Evolutionary conservation across 2,888 invertebrate genomes (phyloP).

Genomic region (Lasioglossum figueresi): DNA sequence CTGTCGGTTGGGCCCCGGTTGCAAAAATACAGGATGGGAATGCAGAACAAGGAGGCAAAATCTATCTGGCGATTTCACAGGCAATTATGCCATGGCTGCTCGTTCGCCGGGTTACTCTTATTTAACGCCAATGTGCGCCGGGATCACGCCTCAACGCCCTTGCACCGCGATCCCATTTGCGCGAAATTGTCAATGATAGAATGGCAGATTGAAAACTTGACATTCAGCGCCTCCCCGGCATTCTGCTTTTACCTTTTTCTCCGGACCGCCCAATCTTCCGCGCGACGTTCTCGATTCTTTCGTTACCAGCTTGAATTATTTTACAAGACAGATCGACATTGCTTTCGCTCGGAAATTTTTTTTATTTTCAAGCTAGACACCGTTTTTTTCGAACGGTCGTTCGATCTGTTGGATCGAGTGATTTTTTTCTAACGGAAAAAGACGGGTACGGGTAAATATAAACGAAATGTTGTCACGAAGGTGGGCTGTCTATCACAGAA

Average conservation of each 20-base stretch:
- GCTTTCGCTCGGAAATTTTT: not conserved
- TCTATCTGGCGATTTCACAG: slow-evolving; percentile 82
- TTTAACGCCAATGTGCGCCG: slow-evolving; percentile 89
- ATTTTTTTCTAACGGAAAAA: not conserved
- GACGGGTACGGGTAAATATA: not conserved
- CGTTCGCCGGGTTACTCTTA: slow-evolving; percentile 84
- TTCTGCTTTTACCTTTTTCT: slow-evolving; percentile 34
- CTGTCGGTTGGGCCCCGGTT: slow-evolving; percentile 6
- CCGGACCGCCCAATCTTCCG: not conserved
- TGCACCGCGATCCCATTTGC: slow-evolving; percentile 84
- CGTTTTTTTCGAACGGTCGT: not conserved
- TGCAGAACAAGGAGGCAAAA: slow-evolving; percentile 80
- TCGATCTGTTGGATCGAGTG: not conserved
- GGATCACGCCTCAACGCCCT: slow-evolving; percentile 86
- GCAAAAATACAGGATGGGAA: slow-evolving; percentile 51
- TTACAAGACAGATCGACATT: not conserved
- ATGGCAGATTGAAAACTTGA: slow-evolving; percentile 82
- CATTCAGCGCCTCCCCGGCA: slow-evolving; percentile 64
- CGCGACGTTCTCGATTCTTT: not conserved
- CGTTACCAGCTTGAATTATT: not conserved
- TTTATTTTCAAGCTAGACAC: not conserved
- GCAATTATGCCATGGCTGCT: slow-evolving; percentile 78
- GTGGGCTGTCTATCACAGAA: not conserved
- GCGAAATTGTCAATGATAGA: slow-evolving; percentile 83
- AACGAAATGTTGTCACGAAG: not conserved